Evolutionary conservation across 1,140 invertebrate genomes (phyloP).

Genomic region (Aethina tumida): DNA sequence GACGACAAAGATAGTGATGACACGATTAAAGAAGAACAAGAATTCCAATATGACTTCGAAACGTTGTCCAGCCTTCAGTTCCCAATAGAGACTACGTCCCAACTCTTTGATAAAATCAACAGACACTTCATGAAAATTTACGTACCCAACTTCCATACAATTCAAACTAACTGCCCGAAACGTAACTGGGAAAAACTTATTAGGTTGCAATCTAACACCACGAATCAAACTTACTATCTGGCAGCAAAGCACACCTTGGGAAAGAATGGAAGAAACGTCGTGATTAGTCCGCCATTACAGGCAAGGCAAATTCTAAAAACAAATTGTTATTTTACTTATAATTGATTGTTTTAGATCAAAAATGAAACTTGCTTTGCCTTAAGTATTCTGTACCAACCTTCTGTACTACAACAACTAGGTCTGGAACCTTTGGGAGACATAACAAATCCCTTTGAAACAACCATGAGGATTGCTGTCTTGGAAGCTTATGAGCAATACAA

Average conservation of each 20-base stretch:
- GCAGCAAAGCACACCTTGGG: conserved; percentile 28
- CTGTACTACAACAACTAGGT: conserved; percentile 52
- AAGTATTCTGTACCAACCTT: conserved; percentile 62
- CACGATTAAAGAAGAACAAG: conserved; percentile 18
- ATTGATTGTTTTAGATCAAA: conserved; percentile 45
- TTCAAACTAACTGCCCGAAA: conserved; percentile 61
- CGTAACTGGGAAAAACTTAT: conserved; percentile 59
- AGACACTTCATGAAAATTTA: conserved; percentile 52
- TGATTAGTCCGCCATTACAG: conserved; percentile 65
- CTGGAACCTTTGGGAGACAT: conserved; percentile 52
- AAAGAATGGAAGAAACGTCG: conserved; percentile 26
- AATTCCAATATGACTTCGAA: conserved; percentile 27
- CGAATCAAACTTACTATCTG: conserved; percentile 24
- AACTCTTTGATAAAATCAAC: conserved; percentile 47
- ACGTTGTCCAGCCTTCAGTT: conserved; percentile 34
- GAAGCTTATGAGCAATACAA: conserved; percentile 63
- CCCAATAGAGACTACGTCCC: conserved; percentile 41
- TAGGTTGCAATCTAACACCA: conserved; percentile 46
- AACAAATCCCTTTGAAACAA: conserved; percentile 67
- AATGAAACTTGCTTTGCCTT: conserved; percentile 71
- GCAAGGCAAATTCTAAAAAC: conserved; percentile 36
- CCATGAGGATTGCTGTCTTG: conserved; percentile 59
- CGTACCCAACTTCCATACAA: conserved; percentile 54
- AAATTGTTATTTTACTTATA: not conserved
- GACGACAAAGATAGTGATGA: conserved; percentile 39